Base-by-base conservation (phyloP, 2,888 invertebrate species). In the Hirtodrosophila histrioides region DNA sequence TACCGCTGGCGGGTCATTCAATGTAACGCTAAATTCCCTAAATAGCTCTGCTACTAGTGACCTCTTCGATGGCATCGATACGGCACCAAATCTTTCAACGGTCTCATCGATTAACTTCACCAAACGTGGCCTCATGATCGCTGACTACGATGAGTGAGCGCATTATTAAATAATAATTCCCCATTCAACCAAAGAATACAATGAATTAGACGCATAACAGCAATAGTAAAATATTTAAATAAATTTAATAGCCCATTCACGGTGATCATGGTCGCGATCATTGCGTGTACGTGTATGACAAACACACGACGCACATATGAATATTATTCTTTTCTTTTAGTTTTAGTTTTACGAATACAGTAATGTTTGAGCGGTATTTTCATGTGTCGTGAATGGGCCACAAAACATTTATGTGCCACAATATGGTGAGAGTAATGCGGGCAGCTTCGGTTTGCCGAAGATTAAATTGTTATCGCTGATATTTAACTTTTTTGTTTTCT, bases 91-190 rank as follows among this genome's bases (percentile, higher is more conserved):
- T 51, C 66, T 85, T 44, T 65, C 78, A 29, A 64, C 63, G 60
- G 75, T 75, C 55, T 84, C 78, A 58, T 76, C 75, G 49, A 75
- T 78, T 46, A 75, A 82, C 49, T 86, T 86, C 37, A 69, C 88
- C 61, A 89, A 89, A 75, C 88, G 89, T 33, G 88, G 89, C 67
- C 71, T 90, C 61, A 88, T 90, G 63, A 89, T 90, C 58, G 73
- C 84, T 57, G 89, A 90, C 68, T 90, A 88, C 61, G 89, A 89
- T 63, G 89, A 89, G 76, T 90, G 57, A 55, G 46, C 27, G 43
- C n/a, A 45, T 24, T 11, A 12, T 10, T 9, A 33, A 33, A 31
- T 27, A 54, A 35, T 31, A 9, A 36, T 27, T 1, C 29, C 40
- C 24, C 35, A 53, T 43, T 41, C 45, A 69, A 58, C 74, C 75